Base-by-base conservation (phyloP, 2,888 invertebrate species). In the Acronicta aceris region DNA sequence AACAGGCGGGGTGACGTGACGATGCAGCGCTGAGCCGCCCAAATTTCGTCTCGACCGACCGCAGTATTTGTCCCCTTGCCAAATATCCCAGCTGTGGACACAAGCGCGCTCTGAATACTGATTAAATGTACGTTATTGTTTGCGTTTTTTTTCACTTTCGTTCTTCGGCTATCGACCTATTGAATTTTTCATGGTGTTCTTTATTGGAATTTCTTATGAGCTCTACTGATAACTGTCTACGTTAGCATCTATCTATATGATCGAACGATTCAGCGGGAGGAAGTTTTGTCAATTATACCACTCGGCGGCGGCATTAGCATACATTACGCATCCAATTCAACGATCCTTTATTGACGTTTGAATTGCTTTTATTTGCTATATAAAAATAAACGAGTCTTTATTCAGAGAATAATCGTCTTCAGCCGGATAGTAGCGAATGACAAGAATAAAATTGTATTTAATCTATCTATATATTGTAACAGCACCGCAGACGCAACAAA, bases 21-120 rank as follows among this genome's bases (percentile, higher is more conserved):
- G 80, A 67, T 79, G 82, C 78, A 81, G 60, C 61, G 76, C 68
- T 74, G 78, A 78, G 76, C 69, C 68, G 57, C 72, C 79, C 74
- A 79, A 81, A 81, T 81, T 72, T 74, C 59, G 79, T 77, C 75
- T 81, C 81, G 74, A 67, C 76, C 61, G 71, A 69, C 65, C 78
- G 73, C 83, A 84, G 82, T 84, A 85, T 79, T 89, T 89, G 89
- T 89, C 84, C 85, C 84, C 78, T 87, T 91, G 93, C 92, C 93
- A 94, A 94, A 93, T 90, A 87, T 84, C 88, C 87, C 92, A 89
- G 90, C 90, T 91, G 92, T 86, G 89, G 88, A 89, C 90, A 87
- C 83, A 84, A 82, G 81, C 81, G 87, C 85, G 83, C 81, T 80
- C 87, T 85, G 94, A 92, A 94, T 93, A 92, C 92, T 90, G 92